These are phyloP conservation scores for Pyralis farinalis DNA, from an alignment of 2,888 invertebrate genomes.

Conservation along the genomic window DNA sequence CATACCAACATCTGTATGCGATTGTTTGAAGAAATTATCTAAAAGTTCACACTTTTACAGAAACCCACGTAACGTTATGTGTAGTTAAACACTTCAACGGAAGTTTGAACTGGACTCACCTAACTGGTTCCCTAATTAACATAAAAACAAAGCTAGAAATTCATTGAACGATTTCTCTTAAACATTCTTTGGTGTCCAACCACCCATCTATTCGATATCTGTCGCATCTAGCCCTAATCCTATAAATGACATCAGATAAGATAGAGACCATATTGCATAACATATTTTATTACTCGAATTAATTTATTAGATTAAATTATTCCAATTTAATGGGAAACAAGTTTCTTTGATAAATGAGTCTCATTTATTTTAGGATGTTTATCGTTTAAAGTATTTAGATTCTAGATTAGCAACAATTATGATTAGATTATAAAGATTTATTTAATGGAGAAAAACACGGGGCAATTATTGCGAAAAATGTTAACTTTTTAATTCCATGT, in stretches of 20 bases:
- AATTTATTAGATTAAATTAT: constrained; percentile 34
- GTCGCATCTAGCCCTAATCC: constrained; percentile 73
- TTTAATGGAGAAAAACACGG: no score
- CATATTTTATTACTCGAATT: constrained; percentile 42
- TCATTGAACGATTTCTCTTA: constrained; percentile 70
- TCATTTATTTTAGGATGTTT: constrained; percentile 29
- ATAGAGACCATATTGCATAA: constrained; percentile 40
- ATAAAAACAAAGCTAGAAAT: constrained; percentile 75
- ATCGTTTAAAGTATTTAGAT: constrained; percentile 21
- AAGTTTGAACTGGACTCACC: constrained; percentile 56
- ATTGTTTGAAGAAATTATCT: constrained; percentile 47
- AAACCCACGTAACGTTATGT: constrained; percentile 43
- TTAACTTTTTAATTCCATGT: no score
- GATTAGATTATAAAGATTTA: no score
- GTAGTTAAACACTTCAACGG: constrained; percentile 59
- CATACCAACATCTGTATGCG: constrained; percentile 21
- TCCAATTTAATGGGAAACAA: constrained; percentile 29
- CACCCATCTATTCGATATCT: constrained; percentile 66
- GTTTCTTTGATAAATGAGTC: constrained; percentile 27
- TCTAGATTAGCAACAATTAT: constrained; percentile 6
- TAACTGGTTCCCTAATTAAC: constrained; percentile 67
- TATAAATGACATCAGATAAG: constrained; percentile 77
- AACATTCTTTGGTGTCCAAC: constrained; percentile 62
- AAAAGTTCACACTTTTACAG: constrained; percentile 38
- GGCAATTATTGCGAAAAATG: no score